Evolutionary conservation across 2,113 vertebrate genomes (phyloP).

Genomic region (Nymphicus hollandicus): DNA sequence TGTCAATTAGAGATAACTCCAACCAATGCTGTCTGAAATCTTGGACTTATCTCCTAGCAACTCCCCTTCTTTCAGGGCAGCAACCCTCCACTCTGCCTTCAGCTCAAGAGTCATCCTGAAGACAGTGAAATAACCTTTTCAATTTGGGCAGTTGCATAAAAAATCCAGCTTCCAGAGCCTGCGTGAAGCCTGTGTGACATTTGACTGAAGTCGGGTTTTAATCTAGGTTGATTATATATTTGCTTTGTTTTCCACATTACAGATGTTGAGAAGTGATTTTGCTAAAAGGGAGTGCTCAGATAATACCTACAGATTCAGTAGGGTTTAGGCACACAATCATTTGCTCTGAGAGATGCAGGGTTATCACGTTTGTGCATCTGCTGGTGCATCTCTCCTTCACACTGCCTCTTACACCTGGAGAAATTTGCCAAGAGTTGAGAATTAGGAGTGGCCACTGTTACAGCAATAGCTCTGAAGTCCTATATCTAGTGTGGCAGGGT

Average conservation of each 20-base stretch:
- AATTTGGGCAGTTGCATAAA: constrained; percentile 73
- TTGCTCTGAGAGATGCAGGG: neutral
- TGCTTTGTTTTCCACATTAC: constrained; percentile 6
- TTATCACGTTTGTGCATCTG: constrained; percentile 22
- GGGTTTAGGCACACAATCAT: neutral
- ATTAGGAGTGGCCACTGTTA: constrained; percentile 61
- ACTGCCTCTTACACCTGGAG: neutral
- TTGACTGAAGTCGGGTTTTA: constrained; percentile 17
- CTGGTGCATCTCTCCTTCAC: neutral
- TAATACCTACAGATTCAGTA: neutral
- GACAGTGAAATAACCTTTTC: constrained; percentile 76
- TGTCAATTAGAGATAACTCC: constrained; percentile 98
- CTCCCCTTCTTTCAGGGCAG: constrained; percentile 82
- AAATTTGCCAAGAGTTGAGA: constrained; percentile 38
- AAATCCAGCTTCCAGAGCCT: constrained; percentile 55
- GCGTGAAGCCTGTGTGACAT: constrained; percentile 42
- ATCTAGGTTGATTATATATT: constrained; percentile 29
- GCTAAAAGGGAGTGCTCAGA: neutral
- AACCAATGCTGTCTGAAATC: constrained; percentile 82
- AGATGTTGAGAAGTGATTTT: constrained; percentile 36
- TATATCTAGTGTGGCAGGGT: constrained; percentile 35
- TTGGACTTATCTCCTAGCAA: constrained; percentile 94
- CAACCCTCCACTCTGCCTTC: constrained; percentile 68
- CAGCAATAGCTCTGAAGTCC: constrained; percentile 39
- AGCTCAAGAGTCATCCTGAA: constrained; percentile 76